phyloP scores from a whole-genome alignment of 1,140 invertebrate genomes.

The Delia radicum region DNA sequence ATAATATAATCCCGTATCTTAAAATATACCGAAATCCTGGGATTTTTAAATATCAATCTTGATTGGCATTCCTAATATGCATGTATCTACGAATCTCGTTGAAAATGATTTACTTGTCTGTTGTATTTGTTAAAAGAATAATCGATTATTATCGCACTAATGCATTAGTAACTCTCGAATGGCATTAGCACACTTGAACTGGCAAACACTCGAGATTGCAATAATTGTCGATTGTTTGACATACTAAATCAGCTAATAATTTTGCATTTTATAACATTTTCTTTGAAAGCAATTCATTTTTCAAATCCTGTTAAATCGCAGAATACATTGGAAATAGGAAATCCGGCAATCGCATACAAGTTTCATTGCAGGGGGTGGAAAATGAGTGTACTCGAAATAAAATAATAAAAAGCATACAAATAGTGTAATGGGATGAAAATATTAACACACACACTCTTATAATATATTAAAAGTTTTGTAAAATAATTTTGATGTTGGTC shows the following conservation, averaged over 20 bases:
- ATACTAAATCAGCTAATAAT: background rate
- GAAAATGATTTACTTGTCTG: no score
- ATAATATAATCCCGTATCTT: no score
- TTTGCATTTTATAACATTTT: no score
- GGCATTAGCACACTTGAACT: background rate
- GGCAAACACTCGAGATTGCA: background rate
- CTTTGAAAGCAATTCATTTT: background rate
- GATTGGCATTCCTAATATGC: no score
- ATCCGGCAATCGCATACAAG: background rate
- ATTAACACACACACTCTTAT: background rate
- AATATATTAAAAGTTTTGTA: no score
- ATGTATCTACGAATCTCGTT: no score
- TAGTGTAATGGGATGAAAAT: no score
- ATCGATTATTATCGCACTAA: background rate
- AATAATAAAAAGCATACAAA: background rate
- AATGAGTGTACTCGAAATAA: background rate
- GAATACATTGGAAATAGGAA: background rate
- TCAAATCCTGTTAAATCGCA: background rate
- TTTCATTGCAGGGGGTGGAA: background rate
- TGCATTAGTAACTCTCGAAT: background rate
- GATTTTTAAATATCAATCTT: no score
- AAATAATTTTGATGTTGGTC: no score
- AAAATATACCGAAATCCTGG: no score
- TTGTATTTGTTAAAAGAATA: background rate
- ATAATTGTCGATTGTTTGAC: background rate